Evolutionary conservation across 1,140 invertebrate genomes (phyloP).

Genomic region (Watersipora subatra): DNA sequence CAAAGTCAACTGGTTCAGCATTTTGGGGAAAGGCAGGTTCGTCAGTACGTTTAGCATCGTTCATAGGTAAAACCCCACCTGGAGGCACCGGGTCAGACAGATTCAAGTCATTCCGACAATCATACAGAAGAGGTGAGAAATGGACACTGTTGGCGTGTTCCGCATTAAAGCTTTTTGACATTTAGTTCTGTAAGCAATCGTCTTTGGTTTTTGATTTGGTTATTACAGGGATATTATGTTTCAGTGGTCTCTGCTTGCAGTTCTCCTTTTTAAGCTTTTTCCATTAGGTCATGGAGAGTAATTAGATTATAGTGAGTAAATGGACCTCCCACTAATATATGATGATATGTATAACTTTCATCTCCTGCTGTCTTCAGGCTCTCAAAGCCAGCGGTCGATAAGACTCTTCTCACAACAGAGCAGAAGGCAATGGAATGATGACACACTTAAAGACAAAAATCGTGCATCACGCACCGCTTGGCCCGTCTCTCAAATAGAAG

Average conservation of each 20-base stretch:
- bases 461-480: slow-evolving; percentile 54
- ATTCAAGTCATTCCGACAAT: not conserved
- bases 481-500: slow-evolving; percentile 58
- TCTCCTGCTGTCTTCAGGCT: no score
- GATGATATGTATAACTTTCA: no score
- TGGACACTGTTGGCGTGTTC: no score
- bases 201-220: no score
- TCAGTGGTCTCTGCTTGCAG: no score
- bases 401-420: not conserved
- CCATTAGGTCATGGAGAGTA: no score
- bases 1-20: not conserved
- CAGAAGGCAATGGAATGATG: not conserved
- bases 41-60: not conserved
- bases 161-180: no score
- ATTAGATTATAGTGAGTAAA: no score
- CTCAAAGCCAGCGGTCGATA: not conserved
- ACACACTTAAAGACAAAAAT: not conserved
- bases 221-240: no score
- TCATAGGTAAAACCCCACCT: not conserved
- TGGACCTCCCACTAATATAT: no score
- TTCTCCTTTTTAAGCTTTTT: no score
- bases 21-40: not conserved
- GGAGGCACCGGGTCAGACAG: not conserved
- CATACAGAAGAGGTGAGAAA: not conserved
- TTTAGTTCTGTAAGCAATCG: no score